Percentiles rank a stretch among this genome's conserved stretches.
phyloP scores from a whole-genome alignment of 2,113 vertebrate species.

The Tragelaphus scriptus region DNA sequence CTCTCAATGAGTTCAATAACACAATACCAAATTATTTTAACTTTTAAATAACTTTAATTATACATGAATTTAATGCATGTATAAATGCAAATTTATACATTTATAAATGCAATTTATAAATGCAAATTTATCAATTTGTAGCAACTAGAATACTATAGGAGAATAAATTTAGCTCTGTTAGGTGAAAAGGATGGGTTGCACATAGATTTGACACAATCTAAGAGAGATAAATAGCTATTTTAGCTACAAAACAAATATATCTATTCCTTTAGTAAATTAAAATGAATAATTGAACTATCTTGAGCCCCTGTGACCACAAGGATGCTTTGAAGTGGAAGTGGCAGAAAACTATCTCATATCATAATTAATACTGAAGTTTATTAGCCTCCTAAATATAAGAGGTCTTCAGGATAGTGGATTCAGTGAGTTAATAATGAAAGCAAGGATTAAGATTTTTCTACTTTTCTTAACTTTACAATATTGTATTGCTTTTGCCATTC shows the following conservation, averaged over 20 bases:
- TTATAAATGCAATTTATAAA: too few species aligned
- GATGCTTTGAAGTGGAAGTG: neutral
- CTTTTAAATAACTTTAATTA: neutral
- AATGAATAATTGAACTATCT: neutral
- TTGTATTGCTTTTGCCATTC: too few species aligned
- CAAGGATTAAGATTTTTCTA: neutral
- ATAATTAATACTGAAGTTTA: neutral
- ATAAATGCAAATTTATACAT: too few species aligned
- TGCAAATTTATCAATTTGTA: neutral
- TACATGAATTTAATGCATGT: neutral
- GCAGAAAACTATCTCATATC: neutral
- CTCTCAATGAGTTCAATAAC: neutral
- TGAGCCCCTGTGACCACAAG: neutral
- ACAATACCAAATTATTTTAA: neutral
- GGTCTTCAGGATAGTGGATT: neutral
- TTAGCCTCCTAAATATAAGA: neutral
- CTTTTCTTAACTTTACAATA: neutral
- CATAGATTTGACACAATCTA: neutral
- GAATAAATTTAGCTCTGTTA: neutral
- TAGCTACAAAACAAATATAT: neutral
- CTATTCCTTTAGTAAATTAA: neutral
- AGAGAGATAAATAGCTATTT: neutral
- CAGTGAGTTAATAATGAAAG: neutral
- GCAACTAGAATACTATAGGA: neutral
- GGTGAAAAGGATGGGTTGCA: neutral